Conservation (phyloP, 1,140 invertebrate genomes). For the Drosophila ercepeae region DNA sequence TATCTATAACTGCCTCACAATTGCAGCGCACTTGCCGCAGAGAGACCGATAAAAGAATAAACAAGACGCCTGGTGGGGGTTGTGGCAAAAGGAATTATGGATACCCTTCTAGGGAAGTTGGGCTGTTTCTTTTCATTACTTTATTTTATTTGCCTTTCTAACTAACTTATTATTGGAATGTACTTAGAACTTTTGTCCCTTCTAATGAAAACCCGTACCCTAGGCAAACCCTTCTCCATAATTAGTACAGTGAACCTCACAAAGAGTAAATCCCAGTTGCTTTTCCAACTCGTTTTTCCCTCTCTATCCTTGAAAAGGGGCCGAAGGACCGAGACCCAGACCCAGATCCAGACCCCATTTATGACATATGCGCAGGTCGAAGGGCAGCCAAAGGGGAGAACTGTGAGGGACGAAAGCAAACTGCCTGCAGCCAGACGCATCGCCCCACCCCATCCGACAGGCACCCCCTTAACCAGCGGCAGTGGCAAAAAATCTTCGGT, state of each 20-base stretch:
- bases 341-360: constrained; percentile 55
- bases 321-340: neutral
- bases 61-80: constrained; percentile 8
- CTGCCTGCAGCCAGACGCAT: constrained; percentile 39
- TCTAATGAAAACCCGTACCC: neutral
- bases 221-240: neutral
- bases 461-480: constrained; percentile 4
- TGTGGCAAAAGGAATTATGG: neutral
- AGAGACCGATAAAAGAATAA: constrained; percentile 51
- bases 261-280: constrained; percentile 22
- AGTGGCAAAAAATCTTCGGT: constrained; percentile 47
- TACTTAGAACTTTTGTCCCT: neutral
- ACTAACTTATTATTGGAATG: neutral
- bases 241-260: neutral
- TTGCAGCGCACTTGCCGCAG: constrained; percentile 72
- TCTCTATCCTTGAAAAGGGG: constrained; percentile 42
- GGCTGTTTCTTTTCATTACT: no score
- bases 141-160: neutral
- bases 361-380: constrained; percentile 70
- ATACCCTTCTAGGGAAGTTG: neutral
- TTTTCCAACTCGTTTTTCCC: constrained; percentile 65
- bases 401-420: no score
- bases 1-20: constrained; percentile 71
- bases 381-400: constrained; percentile 7
- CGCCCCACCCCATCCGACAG: constrained; percentile 9